These are phyloP conservation scores for Melanophora roralis DNA, from an alignment of 2,888 invertebrate species.

Conservation along the genomic window DNA sequence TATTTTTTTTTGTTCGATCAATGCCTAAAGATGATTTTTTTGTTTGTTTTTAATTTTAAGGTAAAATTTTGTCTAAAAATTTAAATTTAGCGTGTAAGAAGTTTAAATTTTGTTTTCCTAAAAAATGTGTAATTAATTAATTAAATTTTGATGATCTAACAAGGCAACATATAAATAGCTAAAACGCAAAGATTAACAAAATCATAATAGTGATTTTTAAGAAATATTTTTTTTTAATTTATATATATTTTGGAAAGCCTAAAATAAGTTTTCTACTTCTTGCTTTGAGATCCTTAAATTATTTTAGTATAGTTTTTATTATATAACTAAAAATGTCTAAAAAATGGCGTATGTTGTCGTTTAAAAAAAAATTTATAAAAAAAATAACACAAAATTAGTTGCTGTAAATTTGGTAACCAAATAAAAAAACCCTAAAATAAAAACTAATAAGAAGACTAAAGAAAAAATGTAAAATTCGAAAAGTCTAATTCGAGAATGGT, in stretches of 20 bases:
- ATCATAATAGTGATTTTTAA: slow-evolving; percentile 16
- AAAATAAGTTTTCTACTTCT: slow-evolving; percentile 24
- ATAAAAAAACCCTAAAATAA: slow-evolving; percentile 74
- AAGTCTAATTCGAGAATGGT: slow-evolving; percentile 25
- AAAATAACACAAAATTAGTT: slow-evolving; percentile 26
- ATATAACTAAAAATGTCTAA: slow-evolving; percentile 28
- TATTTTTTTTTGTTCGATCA: slow-evolving; percentile 41
- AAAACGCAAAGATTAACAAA: slow-evolving; percentile 49
- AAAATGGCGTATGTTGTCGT: slow-evolving; percentile 29
- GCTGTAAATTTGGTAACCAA: slow-evolving; percentile 70
- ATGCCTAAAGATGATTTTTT: slow-evolving; percentile 59
- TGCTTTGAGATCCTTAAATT: slow-evolving; percentile 32
- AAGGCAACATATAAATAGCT: slow-evolving; percentile 66
- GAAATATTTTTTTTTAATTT: slow-evolving; percentile 26
- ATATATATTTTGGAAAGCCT: slow-evolving; percentile 25
- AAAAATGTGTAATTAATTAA: slow-evolving; percentile 49
- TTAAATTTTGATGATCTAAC: slow-evolving; percentile 64
- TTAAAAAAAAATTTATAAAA: slow-evolving; percentile 12
- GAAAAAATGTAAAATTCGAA: slow-evolving; percentile 57
- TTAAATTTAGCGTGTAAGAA: slow-evolving; percentile 71
- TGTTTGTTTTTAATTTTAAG: slow-evolving; percentile 56
- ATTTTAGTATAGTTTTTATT: slow-evolving; percentile 31
- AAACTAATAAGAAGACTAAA: slow-evolving; percentile 65
- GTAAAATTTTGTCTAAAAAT: slow-evolving; percentile 76
- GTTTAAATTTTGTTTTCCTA: slow-evolving; percentile 48